Evolutionary conservation across 2,113 vertebrate genomes (phyloP), one percentile per base, ranked within the genome.

Genomic region (Python bivittatus): DNA sequence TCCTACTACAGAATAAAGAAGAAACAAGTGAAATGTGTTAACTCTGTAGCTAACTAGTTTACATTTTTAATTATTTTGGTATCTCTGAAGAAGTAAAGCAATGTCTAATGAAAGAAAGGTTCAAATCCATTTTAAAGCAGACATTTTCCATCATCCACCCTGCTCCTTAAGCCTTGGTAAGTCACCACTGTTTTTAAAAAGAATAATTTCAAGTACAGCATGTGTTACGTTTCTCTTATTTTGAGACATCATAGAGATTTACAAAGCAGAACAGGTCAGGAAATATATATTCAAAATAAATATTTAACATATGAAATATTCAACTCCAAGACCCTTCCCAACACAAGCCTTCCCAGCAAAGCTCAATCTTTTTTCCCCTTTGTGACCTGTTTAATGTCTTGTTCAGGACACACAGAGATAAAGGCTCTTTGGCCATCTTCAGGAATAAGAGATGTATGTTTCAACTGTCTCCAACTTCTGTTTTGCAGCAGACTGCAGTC

Each of bases 351-450:
- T 92, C 92, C 88, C 68, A 84, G 58, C 52, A 94, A 83, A 94
- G 54, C 56, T 85, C 72, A 79, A 22, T 91, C 93, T 87, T 1
- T 0, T 61, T 88, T 96, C 95, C 95, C 91, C 88, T 1, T 86
- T n/a, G 6, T 7, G 52, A 98, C 97, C 98, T 98, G 97, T 95
- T 96, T 88, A 98, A 90, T 0, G 94, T 93, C 92, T 97, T 92
- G 20, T 96, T 97, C 92, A 98, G 95, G 95, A 94, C 95, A 88
- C 87, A 94, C 96, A 98, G 94, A n/a, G 97, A 97, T 94, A 97
- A 94, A 88, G 94, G 83, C 91, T 91, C 91, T 84, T 94, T 97
- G 0, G 93, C 95, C 98, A 98, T 98, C 97, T 84, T 97, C 95
- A 93, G 57, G 89, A 91, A 89, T 56, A 29, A 90, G 23, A 91